Conservation (phyloP, 2,888 invertebrate species). For the Rhagophthalmus giganteus region DNA sequence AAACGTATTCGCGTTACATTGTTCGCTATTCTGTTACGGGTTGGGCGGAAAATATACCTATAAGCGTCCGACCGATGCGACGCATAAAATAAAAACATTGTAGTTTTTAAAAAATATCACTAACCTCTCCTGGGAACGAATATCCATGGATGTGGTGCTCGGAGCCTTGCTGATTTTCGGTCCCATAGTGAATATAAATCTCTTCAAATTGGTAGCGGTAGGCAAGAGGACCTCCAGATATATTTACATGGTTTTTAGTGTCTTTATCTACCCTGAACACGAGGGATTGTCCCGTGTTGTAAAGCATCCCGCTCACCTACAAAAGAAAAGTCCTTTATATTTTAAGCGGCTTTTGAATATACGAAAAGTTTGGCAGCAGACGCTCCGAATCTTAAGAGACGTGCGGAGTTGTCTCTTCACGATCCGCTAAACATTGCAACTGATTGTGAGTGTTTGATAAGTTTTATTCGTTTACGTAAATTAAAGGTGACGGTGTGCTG, state of each 20-base stretch:
- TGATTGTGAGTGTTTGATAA: no score
- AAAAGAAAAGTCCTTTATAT: constrained; percentile 30
- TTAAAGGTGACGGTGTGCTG: no score
- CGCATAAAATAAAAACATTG: neutral
- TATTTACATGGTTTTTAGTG: constrained; percentile 89
- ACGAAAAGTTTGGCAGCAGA: neutral
- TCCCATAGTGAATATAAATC: constrained; percentile 94
- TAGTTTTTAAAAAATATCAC: constrained; percentile 39
- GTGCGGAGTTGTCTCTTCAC: no score
- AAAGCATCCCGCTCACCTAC: constrained; percentile 84
- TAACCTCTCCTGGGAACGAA: constrained; percentile 96
- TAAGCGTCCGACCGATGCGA: no score
- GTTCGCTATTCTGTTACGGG: neutral
- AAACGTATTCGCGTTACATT: neutral
- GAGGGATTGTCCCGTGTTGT: constrained; percentile 93
- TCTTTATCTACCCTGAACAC: constrained; percentile 90
- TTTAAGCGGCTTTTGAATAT: neutral
- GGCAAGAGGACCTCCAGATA: constrained; percentile 93
- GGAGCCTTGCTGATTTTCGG: constrained; percentile 86
- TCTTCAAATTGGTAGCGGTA: constrained; percentile 95
- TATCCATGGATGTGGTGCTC: constrained; percentile 95
- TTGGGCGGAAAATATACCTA: no score
- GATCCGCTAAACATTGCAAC: no score
- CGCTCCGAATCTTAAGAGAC: no score
- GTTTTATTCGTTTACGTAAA: no score